Conservation (phyloP, 2,888 invertebrate genomes). For the Acrobasis suavella region DNA sequence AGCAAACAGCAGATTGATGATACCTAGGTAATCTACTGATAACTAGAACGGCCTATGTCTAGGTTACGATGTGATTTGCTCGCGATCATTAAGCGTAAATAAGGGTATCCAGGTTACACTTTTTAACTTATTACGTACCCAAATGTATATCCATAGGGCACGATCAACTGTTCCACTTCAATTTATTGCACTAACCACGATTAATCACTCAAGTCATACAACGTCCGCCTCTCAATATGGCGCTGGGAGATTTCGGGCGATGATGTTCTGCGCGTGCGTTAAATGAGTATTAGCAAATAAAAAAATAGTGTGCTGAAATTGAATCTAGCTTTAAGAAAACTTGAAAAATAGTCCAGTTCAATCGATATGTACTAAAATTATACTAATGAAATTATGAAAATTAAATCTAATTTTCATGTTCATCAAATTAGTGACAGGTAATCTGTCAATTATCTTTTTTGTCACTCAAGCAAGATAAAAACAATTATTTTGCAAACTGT, state of each 20-base stretch:
- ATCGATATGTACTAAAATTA: constrained; percentile 44
- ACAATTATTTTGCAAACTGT: not conserved
- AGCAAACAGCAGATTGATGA: constrained; percentile 83
- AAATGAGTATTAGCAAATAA: constrained; percentile 70
- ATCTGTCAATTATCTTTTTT: constrained; percentile 41
- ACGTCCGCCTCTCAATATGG: constrained; percentile 90
- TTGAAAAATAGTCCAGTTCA: constrained; percentile 40
- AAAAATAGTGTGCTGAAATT: constrained; percentile 58
- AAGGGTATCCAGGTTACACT: constrained; percentile 55
- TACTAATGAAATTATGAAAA: constrained; percentile 53
- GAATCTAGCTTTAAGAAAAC: constrained; percentile 46
- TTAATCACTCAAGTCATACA: constrained; percentile 83
- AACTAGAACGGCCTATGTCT: constrained; percentile 85
- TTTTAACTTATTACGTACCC: constrained; percentile 77
- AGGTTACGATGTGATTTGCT: constrained; percentile 80
- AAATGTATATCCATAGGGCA: constrained; percentile 83
- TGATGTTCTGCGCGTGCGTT: constrained; percentile 82
- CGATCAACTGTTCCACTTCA: constrained; percentile 80
- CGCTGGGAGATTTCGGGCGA: constrained; percentile 85
- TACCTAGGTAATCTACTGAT: constrained; percentile 83
- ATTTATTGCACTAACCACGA: constrained; percentile 82
- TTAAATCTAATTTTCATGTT: constrained; percentile 66
- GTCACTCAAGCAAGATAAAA: constrained; percentile 18
- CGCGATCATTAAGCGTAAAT: constrained; percentile 51
- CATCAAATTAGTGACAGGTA: constrained; percentile 66